Percentiles rank a stretch among this genome's conserved stretches.
Conservation (phyloP, 2,113 vertebrate genomes). For the Gallinago undulata region DNA sequence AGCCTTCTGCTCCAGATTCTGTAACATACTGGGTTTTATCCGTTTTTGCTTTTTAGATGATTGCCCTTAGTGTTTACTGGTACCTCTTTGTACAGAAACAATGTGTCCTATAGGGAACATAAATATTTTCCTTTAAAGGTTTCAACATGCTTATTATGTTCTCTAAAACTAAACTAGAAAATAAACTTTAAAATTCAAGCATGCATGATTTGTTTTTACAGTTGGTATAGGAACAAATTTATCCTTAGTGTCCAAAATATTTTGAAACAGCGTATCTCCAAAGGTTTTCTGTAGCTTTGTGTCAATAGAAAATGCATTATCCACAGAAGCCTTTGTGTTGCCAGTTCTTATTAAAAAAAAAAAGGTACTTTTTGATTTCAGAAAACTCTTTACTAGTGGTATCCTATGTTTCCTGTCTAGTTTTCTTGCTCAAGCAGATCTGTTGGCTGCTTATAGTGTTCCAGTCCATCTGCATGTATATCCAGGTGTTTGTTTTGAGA, state of each 20-base stretch:
- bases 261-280: not conserved
- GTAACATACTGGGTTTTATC: not conserved
- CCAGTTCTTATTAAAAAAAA: not conserved
- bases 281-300: not conserved
- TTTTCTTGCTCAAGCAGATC: not conserved
- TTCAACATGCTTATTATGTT: not conserved
- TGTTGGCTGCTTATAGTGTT: not conserved
- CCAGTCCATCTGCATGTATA: not conserved
- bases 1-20: not conserved
- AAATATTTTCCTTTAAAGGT: constrained; percentile 35
- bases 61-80: not conserved
- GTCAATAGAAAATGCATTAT: not conserved
- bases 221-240: constrained; percentile 3
- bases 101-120: not conserved
- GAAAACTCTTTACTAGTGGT: not conserved
- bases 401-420: not conserved
- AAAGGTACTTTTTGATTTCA: not conserved
- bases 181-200: not conserved
- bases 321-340: not conserved
- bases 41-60: not conserved
- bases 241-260: not conserved
- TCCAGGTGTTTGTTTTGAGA: not conserved
- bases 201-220: not conserved
- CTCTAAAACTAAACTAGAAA: constrained; percentile 21
- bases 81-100: not conserved